Percentiles rank a stretch among this genome's conserved stretches.
These are phyloP conservation scores for Endomychus coccineus DNA, from an alignment of 2,888 invertebrate species.

Conservation along the genomic window DNA sequence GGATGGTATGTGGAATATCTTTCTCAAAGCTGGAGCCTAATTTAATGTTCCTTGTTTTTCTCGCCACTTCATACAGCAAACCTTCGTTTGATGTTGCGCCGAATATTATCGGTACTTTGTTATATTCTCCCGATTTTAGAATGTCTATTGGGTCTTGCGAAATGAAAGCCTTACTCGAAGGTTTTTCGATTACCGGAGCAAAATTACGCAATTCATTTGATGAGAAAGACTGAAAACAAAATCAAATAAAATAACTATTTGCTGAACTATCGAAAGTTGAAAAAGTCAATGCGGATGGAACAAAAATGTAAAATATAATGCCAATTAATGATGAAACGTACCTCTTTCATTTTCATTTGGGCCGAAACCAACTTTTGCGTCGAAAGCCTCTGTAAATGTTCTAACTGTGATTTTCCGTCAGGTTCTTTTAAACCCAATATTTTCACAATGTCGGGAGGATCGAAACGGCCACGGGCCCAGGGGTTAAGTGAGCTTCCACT, in stretches of 20 bases:
- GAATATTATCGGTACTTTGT: slow-evolving; percentile 39
- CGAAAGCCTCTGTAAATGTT: slow-evolving; percentile 26
- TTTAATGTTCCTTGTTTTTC: slow-evolving; percentile 20
- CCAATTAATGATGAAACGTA: no score
- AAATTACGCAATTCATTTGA: no score
- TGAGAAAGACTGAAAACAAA: no score
- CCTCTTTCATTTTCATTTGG: slow-evolving; percentile 27
- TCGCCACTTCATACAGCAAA: slow-evolving; percentile 32
- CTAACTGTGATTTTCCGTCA: slow-evolving; percentile 31
- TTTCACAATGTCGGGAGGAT: slow-evolving; percentile 27
- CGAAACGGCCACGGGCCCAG: slow-evolving; percentile 31
- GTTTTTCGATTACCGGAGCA: slow-evolving; percentile 32
- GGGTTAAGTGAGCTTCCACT: slow-evolving; percentile 32
- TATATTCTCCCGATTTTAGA: slow-evolving; percentile 32
- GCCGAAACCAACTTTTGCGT: slow-evolving; percentile 25
- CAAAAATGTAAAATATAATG: no score
- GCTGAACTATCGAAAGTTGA: no score
- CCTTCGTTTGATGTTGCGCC: slow-evolving; percentile 39
- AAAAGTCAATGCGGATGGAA: no score
- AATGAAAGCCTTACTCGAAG: slow-evolving; percentile 31
- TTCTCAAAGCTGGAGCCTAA: slow-evolving; percentile 3
- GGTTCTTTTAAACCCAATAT: slow-evolving; percentile 28
- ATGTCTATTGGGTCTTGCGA: slow-evolving; percentile 33
- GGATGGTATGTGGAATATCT: slow-evolving; percentile 12
- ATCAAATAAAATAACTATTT: no score